Evolutionary conservation across 1,140 invertebrate species (phyloP).

Genomic region (Magallana gigas): DNA sequence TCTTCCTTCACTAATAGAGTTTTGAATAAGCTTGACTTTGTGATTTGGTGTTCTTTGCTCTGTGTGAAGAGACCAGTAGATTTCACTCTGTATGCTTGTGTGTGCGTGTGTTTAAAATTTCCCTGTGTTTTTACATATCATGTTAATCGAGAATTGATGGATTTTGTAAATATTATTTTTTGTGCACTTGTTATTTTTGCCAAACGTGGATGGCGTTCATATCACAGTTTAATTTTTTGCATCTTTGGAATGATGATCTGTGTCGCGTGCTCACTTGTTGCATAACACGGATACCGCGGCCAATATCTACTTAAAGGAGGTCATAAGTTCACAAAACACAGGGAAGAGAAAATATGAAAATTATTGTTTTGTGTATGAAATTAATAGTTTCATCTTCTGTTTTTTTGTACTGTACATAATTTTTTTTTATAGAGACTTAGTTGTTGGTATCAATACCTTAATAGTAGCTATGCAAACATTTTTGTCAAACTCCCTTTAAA

Average conservation of each 20-base stretch:
- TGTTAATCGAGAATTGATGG: conserved; percentile 2
- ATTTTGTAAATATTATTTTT: conserved; percentile 37
- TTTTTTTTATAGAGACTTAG: neutral
- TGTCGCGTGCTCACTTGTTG: neutral
- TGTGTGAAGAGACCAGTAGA: neutral
- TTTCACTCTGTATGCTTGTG: neutral
- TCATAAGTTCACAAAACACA: neutral
- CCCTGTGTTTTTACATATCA: conserved; percentile 12
- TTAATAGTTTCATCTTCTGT: neutral
- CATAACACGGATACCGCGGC: conserved; percentile 1
- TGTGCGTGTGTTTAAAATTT: neutral
- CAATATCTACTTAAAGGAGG: neutral
- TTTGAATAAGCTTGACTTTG: conserved; percentile 3
- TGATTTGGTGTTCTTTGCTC: neutral
- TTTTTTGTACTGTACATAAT: neutral
- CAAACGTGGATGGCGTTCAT: conserved; percentile 22
- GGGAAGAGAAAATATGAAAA: neutral
- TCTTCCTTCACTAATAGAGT: conserved; percentile 1
- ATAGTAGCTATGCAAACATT: conserved; percentile 17
- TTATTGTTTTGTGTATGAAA: neutral
- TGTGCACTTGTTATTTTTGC: conserved; percentile 34
- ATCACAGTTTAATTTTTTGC: neutral
- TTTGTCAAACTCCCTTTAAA: conserved; percentile 24
- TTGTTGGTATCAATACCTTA: neutral
- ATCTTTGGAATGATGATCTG: neutral